These are phyloP conservation scores for Eurosta solidaginis DNA, from an alignment of 1,140 invertebrate genomes.

Conservation along the genomic window DNA sequence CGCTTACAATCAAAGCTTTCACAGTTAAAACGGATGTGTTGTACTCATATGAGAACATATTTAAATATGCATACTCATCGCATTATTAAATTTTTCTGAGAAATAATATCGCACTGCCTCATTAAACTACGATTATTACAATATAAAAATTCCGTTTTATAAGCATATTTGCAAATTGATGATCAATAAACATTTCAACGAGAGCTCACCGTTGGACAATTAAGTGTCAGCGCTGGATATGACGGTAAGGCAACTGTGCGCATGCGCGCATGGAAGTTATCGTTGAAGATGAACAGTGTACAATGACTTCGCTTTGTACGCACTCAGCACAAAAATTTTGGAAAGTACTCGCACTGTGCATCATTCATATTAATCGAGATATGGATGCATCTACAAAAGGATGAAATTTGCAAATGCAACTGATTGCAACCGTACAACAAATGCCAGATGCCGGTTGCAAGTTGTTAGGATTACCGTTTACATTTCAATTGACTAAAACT, in stretches of 20 bases:
- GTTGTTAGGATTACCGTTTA: background rate
- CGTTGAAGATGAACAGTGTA: background rate
- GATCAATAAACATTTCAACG: constrained; percentile 25
- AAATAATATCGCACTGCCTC: background rate
- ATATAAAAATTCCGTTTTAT: constrained; percentile 13
- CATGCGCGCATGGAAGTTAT: background rate
- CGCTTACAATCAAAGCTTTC: too few species aligned
- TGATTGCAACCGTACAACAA: background rate
- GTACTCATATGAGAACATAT: too few species aligned
- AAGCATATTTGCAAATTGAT: background rate
- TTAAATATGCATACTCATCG: too few species aligned
- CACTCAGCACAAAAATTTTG: background rate
- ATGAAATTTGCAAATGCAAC: background rate
- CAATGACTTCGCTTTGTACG: background rate
- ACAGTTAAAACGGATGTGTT: too few species aligned
- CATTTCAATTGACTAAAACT: constrained; percentile 10
- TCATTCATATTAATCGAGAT: constrained; percentile 4
- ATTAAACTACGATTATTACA: constrained; percentile 24
- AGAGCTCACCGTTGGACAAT: constrained; percentile 11
- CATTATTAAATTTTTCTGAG: too few species aligned
- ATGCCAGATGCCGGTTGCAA: background rate
- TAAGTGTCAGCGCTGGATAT: background rate
- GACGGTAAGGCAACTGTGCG: too few species aligned
- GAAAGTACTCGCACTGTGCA: background rate
- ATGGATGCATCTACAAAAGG: background rate